Conservation (phyloP, 2,113 vertebrate species). For the Collichthys lucidus region DNA sequence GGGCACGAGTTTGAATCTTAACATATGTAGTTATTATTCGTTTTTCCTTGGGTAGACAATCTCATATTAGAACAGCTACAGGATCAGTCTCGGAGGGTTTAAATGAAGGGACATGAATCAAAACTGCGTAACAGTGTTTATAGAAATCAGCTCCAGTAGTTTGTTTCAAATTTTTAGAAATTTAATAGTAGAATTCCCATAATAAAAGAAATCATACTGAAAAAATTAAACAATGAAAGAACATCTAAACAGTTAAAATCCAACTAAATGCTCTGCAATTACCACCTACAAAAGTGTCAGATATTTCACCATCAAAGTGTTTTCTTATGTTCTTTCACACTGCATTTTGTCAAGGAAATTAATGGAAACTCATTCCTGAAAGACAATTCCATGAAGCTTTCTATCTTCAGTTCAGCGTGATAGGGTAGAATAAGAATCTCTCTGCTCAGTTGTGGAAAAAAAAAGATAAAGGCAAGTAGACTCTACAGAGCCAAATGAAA, state of each 20-base stretch:
- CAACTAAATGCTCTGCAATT: neutral
- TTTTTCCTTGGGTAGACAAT: neutral
- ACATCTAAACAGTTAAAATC: constrained; percentile 3
- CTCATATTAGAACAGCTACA: neutral
- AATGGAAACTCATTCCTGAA: neutral
- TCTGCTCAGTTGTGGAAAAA: neutral
- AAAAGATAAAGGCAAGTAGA: neutral
- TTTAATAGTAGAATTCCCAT: neutral
- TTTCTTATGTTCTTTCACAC: constrained; percentile 8
- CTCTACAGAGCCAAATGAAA: constrained; percentile 12
- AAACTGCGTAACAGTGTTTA: neutral
- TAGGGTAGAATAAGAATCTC: neutral
- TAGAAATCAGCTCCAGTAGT: neutral
- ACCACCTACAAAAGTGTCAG: constrained; percentile 15
- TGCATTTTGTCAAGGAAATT: constrained; percentile 17
- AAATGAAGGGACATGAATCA: neutral
- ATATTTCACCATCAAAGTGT: constrained; percentile 9
- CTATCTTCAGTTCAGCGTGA: neutral
- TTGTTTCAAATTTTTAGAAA: neutral
- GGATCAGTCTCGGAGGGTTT: neutral
- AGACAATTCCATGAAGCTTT: constrained; percentile 20
- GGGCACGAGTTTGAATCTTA: neutral
- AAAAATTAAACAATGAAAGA: constrained; percentile 4
- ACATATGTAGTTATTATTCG: neutral
- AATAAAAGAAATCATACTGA: neutral